Evolutionary conservation across 1,140 invertebrate species (phyloP).

Genomic region (Bombus pascuorum): DNA sequence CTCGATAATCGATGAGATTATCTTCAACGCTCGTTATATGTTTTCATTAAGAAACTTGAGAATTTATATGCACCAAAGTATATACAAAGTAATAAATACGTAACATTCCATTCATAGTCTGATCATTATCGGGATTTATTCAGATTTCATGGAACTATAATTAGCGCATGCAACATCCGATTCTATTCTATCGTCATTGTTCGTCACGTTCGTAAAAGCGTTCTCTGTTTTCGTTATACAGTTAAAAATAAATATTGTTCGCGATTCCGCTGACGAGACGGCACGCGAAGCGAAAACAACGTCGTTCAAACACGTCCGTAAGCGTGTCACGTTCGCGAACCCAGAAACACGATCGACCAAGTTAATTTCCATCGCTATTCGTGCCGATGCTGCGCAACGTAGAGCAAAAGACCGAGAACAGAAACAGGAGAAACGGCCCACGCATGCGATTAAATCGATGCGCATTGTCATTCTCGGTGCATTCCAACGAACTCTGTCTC

Average conservation of each 20-base stretch:
- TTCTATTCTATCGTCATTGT: not conserved
- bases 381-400: not conserved
- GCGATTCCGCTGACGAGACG: not conserved
- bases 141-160: too few species aligned
- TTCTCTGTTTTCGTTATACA: not conserved
- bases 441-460: slow-evolving; percentile 53
- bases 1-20: too few species aligned
- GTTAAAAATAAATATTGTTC: slow-evolving; percentile 38
- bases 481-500: slow-evolving; percentile 44
- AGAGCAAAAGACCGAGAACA: not conserved
- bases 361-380: slow-evolving; percentile 8
- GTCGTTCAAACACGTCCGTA: not conserved
- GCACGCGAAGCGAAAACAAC: not conserved
- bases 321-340: slow-evolving; percentile 3
- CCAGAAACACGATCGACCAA: slow-evolving; percentile 5
- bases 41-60: not conserved
- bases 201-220: slow-evolving; percentile 1
- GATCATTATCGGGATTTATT: not conserved
- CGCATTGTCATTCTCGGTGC: slow-evolving; percentile 62
- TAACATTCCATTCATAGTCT: not conserved
- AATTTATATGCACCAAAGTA: not conserved
- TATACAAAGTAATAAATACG: not conserved
- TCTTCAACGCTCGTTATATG: too few species aligned
- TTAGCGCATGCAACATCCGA: not conserved
- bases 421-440: slow-evolving; percentile 9